Conservation (phyloP, 2,113 vertebrate species). For the Redunca redunca region DNA sequence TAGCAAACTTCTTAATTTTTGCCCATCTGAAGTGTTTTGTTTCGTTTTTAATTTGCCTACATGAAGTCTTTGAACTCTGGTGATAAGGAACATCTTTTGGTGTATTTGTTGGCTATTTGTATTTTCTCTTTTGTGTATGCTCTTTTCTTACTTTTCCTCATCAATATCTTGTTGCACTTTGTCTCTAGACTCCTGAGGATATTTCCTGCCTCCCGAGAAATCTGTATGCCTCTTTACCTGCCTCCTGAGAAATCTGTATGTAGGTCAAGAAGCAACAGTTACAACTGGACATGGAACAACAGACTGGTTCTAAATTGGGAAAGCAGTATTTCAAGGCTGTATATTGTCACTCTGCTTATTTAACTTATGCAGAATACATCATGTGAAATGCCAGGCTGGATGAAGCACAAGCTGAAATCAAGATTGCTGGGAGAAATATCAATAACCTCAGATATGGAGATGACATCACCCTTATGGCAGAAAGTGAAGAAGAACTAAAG, state of each 20-base stretch:
- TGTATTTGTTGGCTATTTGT: background rate
- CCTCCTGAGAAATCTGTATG: background rate
- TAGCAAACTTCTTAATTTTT: constrained; percentile 5
- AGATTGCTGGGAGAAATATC: background rate
- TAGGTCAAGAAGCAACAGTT: background rate
- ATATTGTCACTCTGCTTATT: background rate
- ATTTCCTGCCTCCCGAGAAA: background rate
- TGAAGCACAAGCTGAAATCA: background rate
- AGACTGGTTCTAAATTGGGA: background rate
- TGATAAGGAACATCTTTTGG: background rate
- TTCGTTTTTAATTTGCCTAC: background rate
- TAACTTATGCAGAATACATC: background rate
- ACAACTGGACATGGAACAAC: background rate
- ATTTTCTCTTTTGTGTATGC: background rate
- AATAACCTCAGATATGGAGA: background rate
- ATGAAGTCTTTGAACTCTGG: background rate
- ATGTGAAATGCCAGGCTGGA: background rate
- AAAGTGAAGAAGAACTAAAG: background rate
- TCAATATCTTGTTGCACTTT: background rate
- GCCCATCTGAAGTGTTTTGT: background rate
- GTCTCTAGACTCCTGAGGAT: background rate
- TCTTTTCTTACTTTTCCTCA: background rate
- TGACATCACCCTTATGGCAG: background rate
- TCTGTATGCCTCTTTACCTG: background rate
- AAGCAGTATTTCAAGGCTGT: background rate